Conservation (phyloP, 2,888 invertebrate species). For the Sinopyrophorus schimmeli region DNA sequence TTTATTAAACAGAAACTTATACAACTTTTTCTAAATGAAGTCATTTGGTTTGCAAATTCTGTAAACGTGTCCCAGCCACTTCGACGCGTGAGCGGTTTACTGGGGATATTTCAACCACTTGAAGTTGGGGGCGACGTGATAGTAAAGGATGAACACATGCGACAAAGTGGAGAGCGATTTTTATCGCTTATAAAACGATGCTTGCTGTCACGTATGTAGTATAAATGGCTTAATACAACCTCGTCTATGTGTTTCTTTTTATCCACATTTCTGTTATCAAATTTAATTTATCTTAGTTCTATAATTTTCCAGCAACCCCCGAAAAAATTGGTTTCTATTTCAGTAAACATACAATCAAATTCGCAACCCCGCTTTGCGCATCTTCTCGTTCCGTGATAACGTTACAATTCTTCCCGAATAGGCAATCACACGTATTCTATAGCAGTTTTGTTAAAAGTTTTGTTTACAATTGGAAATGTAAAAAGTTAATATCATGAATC, state of each 20-base stretch:
- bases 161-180: conserved; percentile 28
- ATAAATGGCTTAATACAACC: conserved; percentile 28
- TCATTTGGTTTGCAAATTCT: conserved; percentile 21
- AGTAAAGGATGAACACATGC: conserved; percentile 28
- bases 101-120: conserved; percentile 10
- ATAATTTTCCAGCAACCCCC: conserved; percentile 14
- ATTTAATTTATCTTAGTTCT: conserved; percentile 20
- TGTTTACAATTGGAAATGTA: too few species aligned
- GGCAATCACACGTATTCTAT: too few species aligned
- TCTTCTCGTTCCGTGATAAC: too few species aligned
- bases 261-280: conserved; percentile 21
- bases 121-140: conserved; percentile 12
- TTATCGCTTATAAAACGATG: conserved; percentile 30
- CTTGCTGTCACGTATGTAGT: conserved; percentile 25
- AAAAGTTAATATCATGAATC: too few species aligned
- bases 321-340: too few species aligned
- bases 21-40: conserved; percentile 19
- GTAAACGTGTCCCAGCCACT: conserved; percentile 18
- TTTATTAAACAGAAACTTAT: conserved; percentile 17
- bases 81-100: conserved; percentile 19
- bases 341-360: too few species aligned
- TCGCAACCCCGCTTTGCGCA: too few species aligned
- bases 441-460: too few species aligned
- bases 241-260: conserved; percentile 21
- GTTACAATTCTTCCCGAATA: too few species aligned